These are phyloP conservation scores for Epinephelus awoara DNA, from an alignment of 2,797 vertebrate species.

Conservation along the genomic window DNA sequence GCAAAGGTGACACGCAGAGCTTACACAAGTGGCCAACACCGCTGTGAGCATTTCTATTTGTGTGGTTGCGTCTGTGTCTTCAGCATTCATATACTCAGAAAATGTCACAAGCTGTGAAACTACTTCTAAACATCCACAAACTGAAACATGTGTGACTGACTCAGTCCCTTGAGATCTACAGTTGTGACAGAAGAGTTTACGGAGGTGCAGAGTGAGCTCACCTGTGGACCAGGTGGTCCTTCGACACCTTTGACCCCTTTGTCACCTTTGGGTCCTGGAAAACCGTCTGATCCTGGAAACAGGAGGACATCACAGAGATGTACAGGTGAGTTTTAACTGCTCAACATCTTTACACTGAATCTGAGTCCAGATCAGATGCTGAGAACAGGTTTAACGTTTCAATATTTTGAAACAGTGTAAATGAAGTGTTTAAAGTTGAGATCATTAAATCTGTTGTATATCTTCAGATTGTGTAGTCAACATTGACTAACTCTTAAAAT, in stretches of 20 bases:
- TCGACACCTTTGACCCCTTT: constrained; percentile 60
- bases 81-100: too few species aligned
- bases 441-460: neutral
- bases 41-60: too few species aligned
- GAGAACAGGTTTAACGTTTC: neutral
- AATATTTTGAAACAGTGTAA: neutral
- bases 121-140: too few species aligned
- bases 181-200: neutral
- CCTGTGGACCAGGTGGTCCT: constrained; percentile 72
- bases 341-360: neutral
- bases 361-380: neutral
- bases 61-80: too few species aligned
- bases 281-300: constrained; percentile 64
- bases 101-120: too few species aligned
- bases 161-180: neutral
- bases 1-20: too few species aligned
- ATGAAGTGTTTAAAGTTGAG: neutral
- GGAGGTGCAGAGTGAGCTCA: constrained; percentile 34
- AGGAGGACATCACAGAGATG: constrained; percentile 18
- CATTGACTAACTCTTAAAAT: neutral
- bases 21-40: too few species aligned
- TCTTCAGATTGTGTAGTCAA: neutral
- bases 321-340: neutral
- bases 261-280: constrained; percentile 63
- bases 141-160: too few species aligned